Percentiles rank a stretch among this genome's conserved stretches.
Conservation (phyloP, 2,888 invertebrate genomes). For the Aricia artaxerxes region DNA sequence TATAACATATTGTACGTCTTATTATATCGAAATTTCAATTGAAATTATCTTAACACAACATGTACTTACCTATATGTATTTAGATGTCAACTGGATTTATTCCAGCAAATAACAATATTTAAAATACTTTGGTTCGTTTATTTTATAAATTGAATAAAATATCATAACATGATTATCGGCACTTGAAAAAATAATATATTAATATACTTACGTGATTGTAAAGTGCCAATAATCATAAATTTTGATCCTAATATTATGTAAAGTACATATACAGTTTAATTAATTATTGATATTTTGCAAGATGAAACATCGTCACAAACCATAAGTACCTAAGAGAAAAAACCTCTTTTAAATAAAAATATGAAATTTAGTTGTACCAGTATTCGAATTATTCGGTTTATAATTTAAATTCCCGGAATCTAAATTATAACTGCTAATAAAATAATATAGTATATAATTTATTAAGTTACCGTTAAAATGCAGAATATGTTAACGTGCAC, state of each 20-base stretch:
- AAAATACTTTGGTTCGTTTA: slow-evolving; percentile 35
- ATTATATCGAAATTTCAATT: slow-evolving; percentile 53
- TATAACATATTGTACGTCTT: slow-evolving; percentile 40
- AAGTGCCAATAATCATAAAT: slow-evolving; percentile 9
- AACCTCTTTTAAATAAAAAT: too few relatives aligned
- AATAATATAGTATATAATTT: too few relatives aligned
- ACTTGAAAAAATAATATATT: neutral
- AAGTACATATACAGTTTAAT: too few relatives aligned
- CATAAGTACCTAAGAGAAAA: too few relatives aligned
- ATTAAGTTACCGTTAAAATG: too few relatives aligned
- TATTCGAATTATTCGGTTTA: too few relatives aligned
- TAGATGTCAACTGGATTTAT: slow-evolving; percentile 48
- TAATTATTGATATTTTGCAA: too few relatives aligned
- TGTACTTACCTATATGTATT: slow-evolving; percentile 45
- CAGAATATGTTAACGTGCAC: too few relatives aligned
- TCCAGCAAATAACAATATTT: slow-evolving; percentile 34
- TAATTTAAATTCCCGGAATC: too few relatives aligned
- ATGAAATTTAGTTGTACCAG: too few relatives aligned
- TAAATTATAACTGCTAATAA: too few relatives aligned
- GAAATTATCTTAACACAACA: slow-evolving; percentile 56
- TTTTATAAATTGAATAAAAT: neutral
- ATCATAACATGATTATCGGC: neutral
- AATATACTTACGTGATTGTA: neutral
- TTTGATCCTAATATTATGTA: neutral
- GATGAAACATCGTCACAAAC: too few relatives aligned